Conservation (phyloP, 2,797 vertebrate species). For the Petrocephalus sullivani region DNA sequence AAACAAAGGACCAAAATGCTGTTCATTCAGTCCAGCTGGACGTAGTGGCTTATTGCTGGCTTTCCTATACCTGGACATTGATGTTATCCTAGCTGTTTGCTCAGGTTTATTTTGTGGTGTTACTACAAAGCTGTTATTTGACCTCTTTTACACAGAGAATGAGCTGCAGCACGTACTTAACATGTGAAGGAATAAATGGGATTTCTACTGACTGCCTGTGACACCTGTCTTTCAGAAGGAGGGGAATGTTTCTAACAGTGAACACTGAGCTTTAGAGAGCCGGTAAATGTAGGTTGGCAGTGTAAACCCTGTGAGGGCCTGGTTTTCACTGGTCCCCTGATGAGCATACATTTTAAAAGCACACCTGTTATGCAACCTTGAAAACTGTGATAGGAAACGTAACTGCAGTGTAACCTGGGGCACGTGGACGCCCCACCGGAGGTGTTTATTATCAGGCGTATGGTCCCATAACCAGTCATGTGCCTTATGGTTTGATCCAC, state of each 20-base stretch:
- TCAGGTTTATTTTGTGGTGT: constrained; percentile 4
- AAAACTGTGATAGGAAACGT: background rate
- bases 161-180: background rate
- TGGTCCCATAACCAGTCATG: constrained; percentile 2
- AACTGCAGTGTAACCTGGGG: background rate
- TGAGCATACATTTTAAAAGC: background rate
- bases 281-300: background rate
- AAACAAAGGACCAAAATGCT: constrained; percentile 65
- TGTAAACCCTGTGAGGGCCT: background rate
- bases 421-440: background rate
- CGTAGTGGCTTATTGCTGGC: background rate
- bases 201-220: background rate
- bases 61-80: background rate
- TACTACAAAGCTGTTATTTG: background rate
- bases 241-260: background rate
- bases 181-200: background rate
- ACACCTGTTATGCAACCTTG: background rate
- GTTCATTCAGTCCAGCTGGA: constrained; percentile 40
- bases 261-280: background rate
- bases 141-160: background rate
- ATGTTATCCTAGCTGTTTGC: background rate
- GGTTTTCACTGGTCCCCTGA: background rate
- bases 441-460: constrained; percentile 12
- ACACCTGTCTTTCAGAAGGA: background rate
- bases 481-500: constrained; percentile 33